Base-by-base conservation (phyloP, 2,888 invertebrate species). In the Caenorhabditis auriculariae region DNA sequence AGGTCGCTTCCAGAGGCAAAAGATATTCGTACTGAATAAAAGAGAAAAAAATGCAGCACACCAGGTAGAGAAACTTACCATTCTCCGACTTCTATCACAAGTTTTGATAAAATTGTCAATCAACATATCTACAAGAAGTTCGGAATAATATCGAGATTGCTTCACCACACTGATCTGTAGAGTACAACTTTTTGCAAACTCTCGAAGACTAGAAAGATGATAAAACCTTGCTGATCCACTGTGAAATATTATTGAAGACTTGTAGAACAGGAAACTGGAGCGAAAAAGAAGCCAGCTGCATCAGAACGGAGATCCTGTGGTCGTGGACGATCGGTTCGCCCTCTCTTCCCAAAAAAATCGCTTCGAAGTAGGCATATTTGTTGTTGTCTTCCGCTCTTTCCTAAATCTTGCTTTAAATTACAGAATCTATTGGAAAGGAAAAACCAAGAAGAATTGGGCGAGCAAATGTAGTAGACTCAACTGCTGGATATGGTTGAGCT, bases 191-290 rank as follows among this genome's bases (percentile, higher is more conserved):
- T 45, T 4, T 5, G 19, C 17, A 4, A 5, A 5, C 23, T 3
- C 28, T n/a, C n/a, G n/a, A n/a, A n/a, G n/a, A n/a, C n/a, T n/a
- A n/a, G n/a, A n/a, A n/a, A n/a, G n/a, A n/a, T 27, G 15, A 4
- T 15, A n/a, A n/a, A n/a, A 67, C 67, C 41, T 64, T 67, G 46
- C 61, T 54, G 27, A 72, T 39, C 69, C 69, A 72, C 19, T 57
- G 60, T 35, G 57, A 57, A 3, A 68, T 47, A 29, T 54, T 59
- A 3, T 62, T 64, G 52, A 60, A 62, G 6, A 68, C 39, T 35
- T 59, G 58, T 12, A 68, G 35, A 26, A 63, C 54, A 4, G 72
- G 68, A 27, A 54, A 60, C 37, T 72, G 72, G 3, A 68, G 47
- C 1, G 68, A 48, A 24, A 65, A 69, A 3, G 66, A 64, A 5